Base-by-base conservation (phyloP, 2,888 invertebrate genomes). In the Epicampocera succincta region DNA sequence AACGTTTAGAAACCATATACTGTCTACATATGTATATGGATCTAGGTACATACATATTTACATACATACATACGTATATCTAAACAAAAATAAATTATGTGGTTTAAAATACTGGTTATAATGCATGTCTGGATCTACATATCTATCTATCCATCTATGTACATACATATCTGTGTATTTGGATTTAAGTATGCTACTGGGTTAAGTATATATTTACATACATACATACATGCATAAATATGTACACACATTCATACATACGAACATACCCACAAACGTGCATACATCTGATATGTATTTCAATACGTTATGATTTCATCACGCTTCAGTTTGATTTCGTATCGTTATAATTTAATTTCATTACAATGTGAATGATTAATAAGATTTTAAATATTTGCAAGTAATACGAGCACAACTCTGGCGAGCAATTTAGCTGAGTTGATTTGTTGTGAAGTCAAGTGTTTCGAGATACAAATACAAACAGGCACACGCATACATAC, bases 281-380 rank as follows among this genome's bases (percentile, higher is more conserved):
- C 25, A 25, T 25, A 25, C 5, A 9, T n/a, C n/a, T n/a, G n/a
- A n/a, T 8, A 33, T 33, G 5, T 33, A 29, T 50, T 29, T 60
- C 19, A 42, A 33, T 60, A 50, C 6, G 17, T 48, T 52, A 58
- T 66, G 58, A 68, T 60, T 75, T 75, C 66, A 68, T 69, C 60
- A 61, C n/a, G 11, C 25, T 12, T 44, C 25, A 54, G 13, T 46
- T 54, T 76, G 61, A 54, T 69, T 61, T 61, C 13, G 25, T 48
- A 46, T 54, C 13, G 25, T 33, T 61, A 69, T 54, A 52, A 68
- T 52, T 60, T 61, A 25, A 76, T 69, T 54, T 25, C 46, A 40
- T 63, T 66, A 74, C 8, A 9, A 33, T 33, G 29, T 66, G 12
- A 19, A 63, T 69, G 44, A 54, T 61, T 76, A 61, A 44, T 66